Conservation (phyloP, 2,888 invertebrate species). For the Galerucella nymphaeae region DNA sequence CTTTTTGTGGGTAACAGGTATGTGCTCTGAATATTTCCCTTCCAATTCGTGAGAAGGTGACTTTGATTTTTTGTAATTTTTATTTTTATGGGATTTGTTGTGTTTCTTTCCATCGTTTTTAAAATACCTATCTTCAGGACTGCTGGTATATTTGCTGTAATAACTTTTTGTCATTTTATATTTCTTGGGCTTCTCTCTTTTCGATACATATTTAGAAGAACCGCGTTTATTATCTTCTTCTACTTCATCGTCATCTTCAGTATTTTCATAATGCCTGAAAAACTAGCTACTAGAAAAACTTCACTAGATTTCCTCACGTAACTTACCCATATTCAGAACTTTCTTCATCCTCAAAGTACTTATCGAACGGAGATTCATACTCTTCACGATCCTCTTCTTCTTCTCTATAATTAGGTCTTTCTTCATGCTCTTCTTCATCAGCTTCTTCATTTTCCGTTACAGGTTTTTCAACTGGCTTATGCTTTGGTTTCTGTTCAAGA, state of each 20-base stretch:
- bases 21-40: slow-evolving; percentile 51
- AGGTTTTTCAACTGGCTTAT: slow-evolving; percentile 35
- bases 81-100: slow-evolving; percentile 44
- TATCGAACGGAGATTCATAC: slow-evolving; percentile 35
- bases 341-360: slow-evolving; percentile 47
- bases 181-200: slow-evolving; percentile 40
- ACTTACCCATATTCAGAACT: slow-evolving; percentile 9
- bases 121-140: slow-evolving; percentile 35
- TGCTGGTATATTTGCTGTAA: slow-evolving; percentile 45
- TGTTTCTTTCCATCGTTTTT: slow-evolving; percentile 39
- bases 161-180: slow-evolving; percentile 37
- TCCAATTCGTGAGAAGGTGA: slow-evolving; percentile 51
- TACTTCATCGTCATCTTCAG: slow-evolving; percentile 45
- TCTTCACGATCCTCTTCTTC: slow-evolving; percentile 38
- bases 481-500: slow-evolving; percentile 36
- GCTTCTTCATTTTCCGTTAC: slow-evolving; percentile 39
- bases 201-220: slow-evolving; percentile 44
- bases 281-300: slow-evolving; percentile 8
- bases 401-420: slow-evolving; percentile 27
- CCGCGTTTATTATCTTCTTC: slow-evolving; percentile 50
- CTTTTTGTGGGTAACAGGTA: slow-evolving; percentile 55
- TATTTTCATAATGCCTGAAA: slow-evolving; percentile 39
- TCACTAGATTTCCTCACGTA: neutral
- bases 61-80: slow-evolving; percentile 40
- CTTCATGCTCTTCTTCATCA: slow-evolving; percentile 45